phyloP scores from a whole-genome alignment of 2,113 vertebrate genomes.

The Stegastes partitus region DNA sequence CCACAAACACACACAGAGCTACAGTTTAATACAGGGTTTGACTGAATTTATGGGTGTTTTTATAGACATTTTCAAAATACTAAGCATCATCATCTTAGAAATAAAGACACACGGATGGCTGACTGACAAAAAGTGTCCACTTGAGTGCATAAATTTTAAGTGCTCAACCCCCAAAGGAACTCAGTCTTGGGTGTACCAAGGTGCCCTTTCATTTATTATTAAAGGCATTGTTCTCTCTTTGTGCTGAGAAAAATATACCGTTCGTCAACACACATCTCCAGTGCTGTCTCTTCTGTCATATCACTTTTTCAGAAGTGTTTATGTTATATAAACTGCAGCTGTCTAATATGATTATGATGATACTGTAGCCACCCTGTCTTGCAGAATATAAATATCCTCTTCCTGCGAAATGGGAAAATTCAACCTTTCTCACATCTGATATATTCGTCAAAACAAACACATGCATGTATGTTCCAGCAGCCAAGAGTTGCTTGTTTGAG shows the following conservation, averaged over 20 bases:
- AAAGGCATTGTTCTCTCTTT: slow-evolving; percentile 45
- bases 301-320: neutral
- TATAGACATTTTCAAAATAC: neutral
- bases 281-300: neutral
- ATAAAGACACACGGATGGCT: slow-evolving; percentile 12
- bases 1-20: neutral
- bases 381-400: slow-evolving; percentile 20
- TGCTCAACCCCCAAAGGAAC: slow-evolving; percentile 30
- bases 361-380: neutral
- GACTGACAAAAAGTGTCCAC: slow-evolving; percentile 14
- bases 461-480: neutral
- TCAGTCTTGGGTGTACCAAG: slow-evolving; percentile 3
- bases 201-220: slow-evolving; percentile 61
- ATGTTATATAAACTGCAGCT: neutral
- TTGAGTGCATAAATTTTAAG: slow-evolving; percentile 43
- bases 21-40: neutral
- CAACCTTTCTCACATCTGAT: slow-evolving; percentile 11
- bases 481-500: slow-evolving; percentile 45
- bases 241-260: slow-evolving; percentile 20
- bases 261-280: slow-evolving; percentile 6
- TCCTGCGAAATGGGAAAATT: neutral
- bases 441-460: slow-evolving; percentile 41
- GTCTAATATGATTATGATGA: neutral
- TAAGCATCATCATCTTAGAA: neutral
- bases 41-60: neutral